A percentile compares a stretch with the other conserved stretches of the same genome.
Evolutionary conservation across 2,888 invertebrate species (phyloP).

Genomic region (Octodonta nipae): DNA sequence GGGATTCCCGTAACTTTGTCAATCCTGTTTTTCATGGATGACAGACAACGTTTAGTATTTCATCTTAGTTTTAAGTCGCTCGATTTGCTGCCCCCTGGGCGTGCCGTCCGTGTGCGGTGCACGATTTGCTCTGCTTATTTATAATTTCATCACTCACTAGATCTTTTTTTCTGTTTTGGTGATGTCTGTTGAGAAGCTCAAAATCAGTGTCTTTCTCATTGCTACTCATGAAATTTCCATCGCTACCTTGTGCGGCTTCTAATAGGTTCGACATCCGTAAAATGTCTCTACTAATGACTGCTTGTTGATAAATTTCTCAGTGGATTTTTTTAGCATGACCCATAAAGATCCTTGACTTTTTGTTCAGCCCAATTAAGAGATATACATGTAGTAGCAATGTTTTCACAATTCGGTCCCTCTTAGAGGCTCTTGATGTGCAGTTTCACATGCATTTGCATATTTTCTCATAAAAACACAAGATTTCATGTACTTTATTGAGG

Average conservation of each 20-base stretch:
- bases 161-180: conserved; percentile 4
- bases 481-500: conserved; percentile 9
- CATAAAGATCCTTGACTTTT: conserved; percentile 16
- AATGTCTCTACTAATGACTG: conserved; percentile 15
- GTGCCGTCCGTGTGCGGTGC: no score
- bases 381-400: conserved; percentile 19
- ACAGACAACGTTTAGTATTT: conserved; percentile 1
- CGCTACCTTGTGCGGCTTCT: conserved; percentile 14
- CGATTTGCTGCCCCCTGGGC: no score
- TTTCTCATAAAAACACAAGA: conserved; percentile 17
- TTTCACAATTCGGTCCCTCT: conserved; percentile 17
- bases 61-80: conserved; percentile 1
- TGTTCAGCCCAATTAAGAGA: conserved; percentile 15
- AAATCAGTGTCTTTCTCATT: not conserved
- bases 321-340: conserved; percentile 21
- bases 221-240: conserved; percentile 3
- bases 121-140: no score
- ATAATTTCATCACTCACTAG: no score
- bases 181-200: no score
- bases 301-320: conserved; percentile 16
- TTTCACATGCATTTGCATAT: conserved; percentile 17
- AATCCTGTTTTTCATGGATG: not conserved
- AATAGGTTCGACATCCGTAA: conserved; percentile 15
- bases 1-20: not conserved
- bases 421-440: conserved; percentile 13